These are phyloP conservation scores for Prinia subflava DNA, from an alignment of 2,113 vertebrate species.

Conservation along the genomic window DNA sequence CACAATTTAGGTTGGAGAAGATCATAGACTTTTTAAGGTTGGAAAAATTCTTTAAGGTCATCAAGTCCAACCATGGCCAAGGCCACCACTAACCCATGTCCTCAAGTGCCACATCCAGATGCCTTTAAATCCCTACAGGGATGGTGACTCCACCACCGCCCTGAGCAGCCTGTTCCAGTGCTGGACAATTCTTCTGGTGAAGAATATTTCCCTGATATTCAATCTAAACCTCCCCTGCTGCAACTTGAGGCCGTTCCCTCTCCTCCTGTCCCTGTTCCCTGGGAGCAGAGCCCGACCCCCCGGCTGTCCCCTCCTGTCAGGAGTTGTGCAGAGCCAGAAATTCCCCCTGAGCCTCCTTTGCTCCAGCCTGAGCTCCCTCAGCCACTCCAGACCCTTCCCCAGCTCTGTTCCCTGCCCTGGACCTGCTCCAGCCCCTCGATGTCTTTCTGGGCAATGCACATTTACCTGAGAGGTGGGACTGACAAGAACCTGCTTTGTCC, in stretches of 20 bases:
- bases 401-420: neutral
- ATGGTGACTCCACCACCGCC: neutral
- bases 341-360: neutral
- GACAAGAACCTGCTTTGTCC: neutral
- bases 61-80: neutral
- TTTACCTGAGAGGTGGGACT: neutral
- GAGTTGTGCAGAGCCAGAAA: neutral
- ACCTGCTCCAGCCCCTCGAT: fast-evolving
- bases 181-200: neutral
- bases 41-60: neutral
- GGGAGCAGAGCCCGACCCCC: fast-evolving
- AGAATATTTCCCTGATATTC: neutral
- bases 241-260: fast-evolving
- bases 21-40: neutral
- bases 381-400: neutral
- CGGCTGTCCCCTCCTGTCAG: neutral
- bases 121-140: neutral
- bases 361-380: neutral
- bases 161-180: neutral
- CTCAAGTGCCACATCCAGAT: neutral
- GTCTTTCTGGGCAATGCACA: neutral
- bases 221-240: fast-evolving
- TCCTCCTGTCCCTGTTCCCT: neutral
- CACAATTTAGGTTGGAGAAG: neutral
- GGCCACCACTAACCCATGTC: neutral